Conservation (phyloP, 2,888 invertebrate species). For the Sarcophaga variegata region DNA sequence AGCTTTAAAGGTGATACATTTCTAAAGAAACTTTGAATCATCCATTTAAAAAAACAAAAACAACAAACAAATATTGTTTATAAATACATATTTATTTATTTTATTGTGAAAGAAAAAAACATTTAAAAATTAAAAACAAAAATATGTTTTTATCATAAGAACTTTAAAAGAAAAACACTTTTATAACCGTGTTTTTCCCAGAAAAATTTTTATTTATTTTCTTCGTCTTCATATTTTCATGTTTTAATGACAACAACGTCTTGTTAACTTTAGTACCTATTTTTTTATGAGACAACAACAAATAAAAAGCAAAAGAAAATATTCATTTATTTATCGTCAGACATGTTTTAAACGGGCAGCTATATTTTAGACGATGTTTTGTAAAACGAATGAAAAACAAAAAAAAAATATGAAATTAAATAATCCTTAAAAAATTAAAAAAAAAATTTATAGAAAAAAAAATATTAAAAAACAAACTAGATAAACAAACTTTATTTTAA, state of each 20-base stretch:
- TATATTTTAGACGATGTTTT: slow-evolving; percentile 54
- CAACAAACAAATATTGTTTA: slow-evolving; percentile 23
- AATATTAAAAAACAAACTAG: background rate
- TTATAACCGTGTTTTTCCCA: background rate
- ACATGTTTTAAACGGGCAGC: slow-evolving; percentile 61
- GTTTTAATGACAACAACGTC: slow-evolving; percentile 22
- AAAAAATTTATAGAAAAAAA: background rate
- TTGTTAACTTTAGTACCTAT: slow-evolving; percentile 49
- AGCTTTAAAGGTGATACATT: slow-evolving; percentile 68
- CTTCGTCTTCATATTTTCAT: no score
- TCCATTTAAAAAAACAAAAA: slow-evolving; percentile 8
- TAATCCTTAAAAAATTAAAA: slow-evolving; percentile 9
- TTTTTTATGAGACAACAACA: slow-evolving; percentile 24
- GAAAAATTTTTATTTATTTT: background rate
- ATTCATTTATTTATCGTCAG: background rate
- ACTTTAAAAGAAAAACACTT: background rate
- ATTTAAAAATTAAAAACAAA: background rate
- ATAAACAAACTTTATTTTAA: background rate
- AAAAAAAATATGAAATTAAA: background rate
- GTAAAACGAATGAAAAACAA: background rate
- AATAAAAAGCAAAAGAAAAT: background rate
- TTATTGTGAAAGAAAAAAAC: slow-evolving; percentile 6
- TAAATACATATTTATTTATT: background rate
- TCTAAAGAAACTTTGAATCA: slow-evolving; percentile 21
- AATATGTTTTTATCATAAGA: background rate